Evolutionary conservation across 2,113 vertebrate genomes (phyloP).

Genomic region (Lutjanus erythropterus): DNA sequence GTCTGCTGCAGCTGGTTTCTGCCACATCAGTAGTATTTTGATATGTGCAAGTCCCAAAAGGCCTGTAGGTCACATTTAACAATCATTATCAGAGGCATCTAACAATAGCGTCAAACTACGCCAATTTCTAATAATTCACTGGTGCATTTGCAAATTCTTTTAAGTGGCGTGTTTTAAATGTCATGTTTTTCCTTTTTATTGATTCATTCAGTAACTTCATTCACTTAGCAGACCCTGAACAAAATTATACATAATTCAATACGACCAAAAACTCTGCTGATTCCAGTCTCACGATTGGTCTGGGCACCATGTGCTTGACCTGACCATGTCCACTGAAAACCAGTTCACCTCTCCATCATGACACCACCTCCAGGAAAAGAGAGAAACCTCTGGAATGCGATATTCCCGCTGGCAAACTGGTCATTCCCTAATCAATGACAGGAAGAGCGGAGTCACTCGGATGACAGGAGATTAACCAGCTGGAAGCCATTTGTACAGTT

Average conservation of each 20-base stretch:
- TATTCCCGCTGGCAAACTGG: slow-evolving; percentile 22
- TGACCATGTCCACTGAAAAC: slow-evolving; percentile 14
- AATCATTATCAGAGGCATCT: neutral
- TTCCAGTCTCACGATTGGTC: neutral
- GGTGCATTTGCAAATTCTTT: neutral
- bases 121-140: neutral
- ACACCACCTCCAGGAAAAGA: slow-evolving; percentile 15
- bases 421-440: slow-evolving; percentile 35
- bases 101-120: neutral
- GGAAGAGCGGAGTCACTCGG: slow-evolving; percentile 17
- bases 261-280: neutral
- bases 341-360: slow-evolving; percentile 3
- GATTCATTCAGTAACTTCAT: neutral
- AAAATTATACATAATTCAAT: neutral
- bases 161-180: neutral
- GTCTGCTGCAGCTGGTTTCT: slow-evolving; percentile 22
- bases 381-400: slow-evolving; percentile 31
- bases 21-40: slow-evolving; percentile 18
- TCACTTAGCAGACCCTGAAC: neutral
- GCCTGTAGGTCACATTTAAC: slow-evolving; percentile 2
- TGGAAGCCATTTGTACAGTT: slow-evolving; percentile 57
- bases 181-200: slow-evolving; percentile 2
- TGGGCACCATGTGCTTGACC: slow-evolving; percentile 43
- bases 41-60: slow-evolving; percentile 3
- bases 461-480: slow-evolving; percentile 26